Conservation (phyloP, 2,113 vertebrate genomes). For the Helogale parvula region DNA sequence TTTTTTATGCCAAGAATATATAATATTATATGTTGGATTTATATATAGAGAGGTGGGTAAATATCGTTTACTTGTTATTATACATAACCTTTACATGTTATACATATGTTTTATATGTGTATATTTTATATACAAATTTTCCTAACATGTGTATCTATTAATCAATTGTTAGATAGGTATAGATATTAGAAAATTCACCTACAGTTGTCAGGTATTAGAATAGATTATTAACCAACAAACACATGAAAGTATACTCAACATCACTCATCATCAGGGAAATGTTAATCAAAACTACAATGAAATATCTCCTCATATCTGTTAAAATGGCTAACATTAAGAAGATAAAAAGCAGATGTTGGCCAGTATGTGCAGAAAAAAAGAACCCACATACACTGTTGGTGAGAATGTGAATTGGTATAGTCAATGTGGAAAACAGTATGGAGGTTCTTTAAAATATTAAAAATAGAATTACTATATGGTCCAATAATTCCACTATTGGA, state of each 20-base stretch:
- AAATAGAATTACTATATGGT: not conserved
- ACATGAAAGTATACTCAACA: not conserved
- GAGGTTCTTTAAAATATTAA: not conserved
- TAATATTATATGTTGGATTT: not conserved
- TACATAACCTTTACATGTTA: not conserved
- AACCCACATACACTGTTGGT: not conserved
- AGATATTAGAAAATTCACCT: not conserved
- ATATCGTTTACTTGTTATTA: not conserved
- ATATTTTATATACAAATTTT: not conserved
- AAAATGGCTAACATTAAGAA: not conserved
- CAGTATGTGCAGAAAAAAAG: not conserved
- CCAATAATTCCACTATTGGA: not conserved
- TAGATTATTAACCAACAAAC: not conserved
- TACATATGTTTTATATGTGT: not conserved
- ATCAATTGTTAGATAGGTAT: not conserved
- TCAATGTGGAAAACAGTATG: not conserved
- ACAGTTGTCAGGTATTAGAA: not conserved
- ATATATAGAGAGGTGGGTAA: not conserved
- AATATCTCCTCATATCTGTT: not conserved
- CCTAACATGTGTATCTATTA: not conserved
- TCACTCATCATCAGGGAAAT: not conserved
- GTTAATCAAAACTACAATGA: not conserved
- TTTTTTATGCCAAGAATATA: not conserved
- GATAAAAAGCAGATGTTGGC: not conserved
- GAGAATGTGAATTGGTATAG: not conserved